Evolutionary conservation across 1,140 invertebrate genomes (phyloP).

Genomic region (Musca domestica): DNA sequence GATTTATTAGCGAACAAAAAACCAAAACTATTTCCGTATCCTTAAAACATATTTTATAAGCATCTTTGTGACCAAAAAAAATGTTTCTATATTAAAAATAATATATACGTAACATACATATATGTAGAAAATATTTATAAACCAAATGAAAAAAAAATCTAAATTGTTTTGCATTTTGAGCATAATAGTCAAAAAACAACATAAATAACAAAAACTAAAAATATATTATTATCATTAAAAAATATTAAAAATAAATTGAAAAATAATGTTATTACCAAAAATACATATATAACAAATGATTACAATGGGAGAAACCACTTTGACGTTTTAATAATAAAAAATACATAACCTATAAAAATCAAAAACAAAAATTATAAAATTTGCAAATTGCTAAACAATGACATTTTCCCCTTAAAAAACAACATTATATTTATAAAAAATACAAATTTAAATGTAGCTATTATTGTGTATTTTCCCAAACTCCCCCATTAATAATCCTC

Average conservation of each 20-base stretch:
- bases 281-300: slow-evolving; percentile 16
- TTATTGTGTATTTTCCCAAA: too few species aligned
- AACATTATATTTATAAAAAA: slow-evolving; percentile 12
- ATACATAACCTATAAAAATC: not conserved
- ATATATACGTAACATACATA: not conserved
- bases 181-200: slow-evolving; percentile 42
- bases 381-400: not conserved
- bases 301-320: slow-evolving; percentile 30
- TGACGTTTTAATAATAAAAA: slow-evolving; percentile 3
- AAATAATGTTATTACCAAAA: slow-evolving; percentile 8
- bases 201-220: slow-evolving; percentile 8
- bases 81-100: not conserved
- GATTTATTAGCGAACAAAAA: slow-evolving; percentile 2
- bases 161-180: slow-evolving; percentile 41
- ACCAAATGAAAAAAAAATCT: not conserved
- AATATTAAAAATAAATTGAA: not conserved
- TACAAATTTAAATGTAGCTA: not conserved
- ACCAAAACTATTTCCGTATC: not conserved
- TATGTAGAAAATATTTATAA: slow-evolving; percentile 16
- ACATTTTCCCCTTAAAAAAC: not conserved
- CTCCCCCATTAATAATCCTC: too few species aligned
- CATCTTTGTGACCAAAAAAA: slow-evolving; percentile 24
- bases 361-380: not conserved
- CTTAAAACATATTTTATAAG: not conserved
- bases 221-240: not conserved